Evolutionary conservation across 2,888 invertebrate genomes (phyloP).

Genomic region (Metalampra italica): DNA sequence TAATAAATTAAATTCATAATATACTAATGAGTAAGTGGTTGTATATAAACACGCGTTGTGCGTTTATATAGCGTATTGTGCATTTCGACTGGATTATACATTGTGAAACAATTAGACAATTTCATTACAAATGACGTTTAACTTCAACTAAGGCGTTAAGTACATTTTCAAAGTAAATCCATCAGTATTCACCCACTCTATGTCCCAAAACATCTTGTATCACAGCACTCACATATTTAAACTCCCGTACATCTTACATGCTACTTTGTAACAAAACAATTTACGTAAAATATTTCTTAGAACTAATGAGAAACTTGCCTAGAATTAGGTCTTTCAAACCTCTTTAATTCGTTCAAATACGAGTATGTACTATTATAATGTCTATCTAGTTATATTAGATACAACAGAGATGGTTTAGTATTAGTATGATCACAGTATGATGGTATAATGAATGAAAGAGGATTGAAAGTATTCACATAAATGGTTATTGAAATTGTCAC

Average conservation of each 20-base stretch:
- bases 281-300: slow-evolving; percentile 34
- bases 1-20: not conserved
- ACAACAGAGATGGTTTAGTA: not conserved
- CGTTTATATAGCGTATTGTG: slow-evolving; percentile 8
- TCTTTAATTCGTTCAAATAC: slow-evolving; percentile 21
- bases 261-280: slow-evolving; percentile 45
- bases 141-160: not conserved
- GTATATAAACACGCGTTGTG: slow-evolving; percentile 9
- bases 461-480: slow-evolving; percentile 16
- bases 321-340: slow-evolving; percentile 24
- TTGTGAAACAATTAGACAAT: not conserved
- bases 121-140: not conserved
- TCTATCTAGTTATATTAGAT: not conserved
- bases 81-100: not conserved
- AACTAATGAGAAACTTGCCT: slow-evolving; percentile 35
- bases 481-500: slow-evolving; percentile 10
- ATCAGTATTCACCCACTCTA: slow-evolving; percentile 33
- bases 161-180: slow-evolving; percentile 19
- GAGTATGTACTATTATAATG: slow-evolving; percentile 9
- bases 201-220: slow-evolving; percentile 57
- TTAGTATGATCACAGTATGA: too few relatives aligned
- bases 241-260: slow-evolving; percentile 50
- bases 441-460: slow-evolving; percentile 21
- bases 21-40: not conserved
- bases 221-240: slow-evolving; percentile 62